Base-by-base conservation (phyloP, 1,140 invertebrate genomes). In the Contarinia nasturtii region DNA sequence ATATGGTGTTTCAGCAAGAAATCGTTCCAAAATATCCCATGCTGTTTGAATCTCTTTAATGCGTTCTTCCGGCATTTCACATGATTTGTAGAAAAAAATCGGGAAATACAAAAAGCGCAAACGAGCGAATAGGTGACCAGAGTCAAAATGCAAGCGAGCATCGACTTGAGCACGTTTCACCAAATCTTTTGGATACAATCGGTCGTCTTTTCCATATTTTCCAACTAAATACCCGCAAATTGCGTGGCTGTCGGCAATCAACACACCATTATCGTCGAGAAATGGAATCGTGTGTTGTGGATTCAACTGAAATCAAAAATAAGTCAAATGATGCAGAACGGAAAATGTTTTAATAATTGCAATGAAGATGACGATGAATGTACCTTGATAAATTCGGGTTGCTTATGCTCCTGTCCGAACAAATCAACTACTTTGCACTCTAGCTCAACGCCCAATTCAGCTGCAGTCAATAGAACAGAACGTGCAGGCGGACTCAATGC, bases 361-460 rank as follows among this genome's bases (percentile, higher is more conserved):
- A 36, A 36, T 65, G 42, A 17, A n/a, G n/a, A n/a, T n/a, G n/a
- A n/a, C n/a, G n/a, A n/a, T n/a, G n/a, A n/a, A n/a, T n/a, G n/a
- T 8, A 73, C 74, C 61, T 70, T 63, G 10, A 76, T 48, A 58
- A 70, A 79, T 41, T 75, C 69, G 22, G 67, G 62, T 14, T 59
- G 68, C 21, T 72, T 59, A 43, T 76, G 70, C 37, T 73, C 71
- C n/a, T 72, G 71, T 21, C 64, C 64, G 50, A 73, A 65, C 33
- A 77, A 54, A 57, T 77, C 63, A 1, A 73, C 52, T 41, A 63
- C 49, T 53, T 77, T 82, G 4, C 77, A 55, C 58, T 85, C 82
- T 5, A 83, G 57, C 43, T 80, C 73, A 18, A 84, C 61, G 11
- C 76, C 78, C 2, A 84, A 49, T 38, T 70, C 65, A 58, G 78